Evolutionary conservation across 2,113 vertebrate genomes (phyloP), one percentile per base, ranked within the genome.

Genomic region (Callionymus lyra): DNA sequence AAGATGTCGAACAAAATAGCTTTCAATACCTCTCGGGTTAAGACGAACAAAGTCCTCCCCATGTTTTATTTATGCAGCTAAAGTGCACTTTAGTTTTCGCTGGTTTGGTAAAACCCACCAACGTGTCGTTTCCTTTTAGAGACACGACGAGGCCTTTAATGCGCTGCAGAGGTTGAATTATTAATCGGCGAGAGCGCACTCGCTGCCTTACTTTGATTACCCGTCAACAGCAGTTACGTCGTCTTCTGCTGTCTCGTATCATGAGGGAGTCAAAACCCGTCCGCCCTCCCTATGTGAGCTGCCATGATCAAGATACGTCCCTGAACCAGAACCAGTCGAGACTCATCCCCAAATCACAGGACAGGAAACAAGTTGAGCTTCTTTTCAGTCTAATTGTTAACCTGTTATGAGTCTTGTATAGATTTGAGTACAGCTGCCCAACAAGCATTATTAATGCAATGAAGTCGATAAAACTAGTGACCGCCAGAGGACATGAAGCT

Each of bases 141-240:
- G 8, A 27, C 21, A 5, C 21, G 21, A 4, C 21, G 8, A 27
- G 21, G 21, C 21, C 21, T 27, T 27, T 27, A 27, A 27, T 27
- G 8, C 21, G 21, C 21, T 4, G 21, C 21, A 27, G 21, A 27
- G 21, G 21, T 27, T 27, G 21, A 27, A 27, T 27, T 27, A 27
- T 27, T 37, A 52, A 60, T 58, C 13, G 38, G 59, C 47, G 54
- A 40, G 44, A 44, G 18, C 21, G 21, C 8, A 8, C 21, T 27
- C 21, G 4, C 8, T 4, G 4, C 21, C 8, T 8, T 27, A 4
- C 8, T 27, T 27, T 27, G 21, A 27, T 27, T 27, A 4, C 56
- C 65, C 77, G 80, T 84, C 81, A 71, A 16, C 42, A 41, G 32
- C 19, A 45, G 80, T 84, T 71, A 69, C 65, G 45, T 82, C 77